A percentile compares a stretch with the other conserved stretches of the same genome.
Conservation (phyloP, 2,113 vertebrate species). For the Zapus hudsonius region DNA sequence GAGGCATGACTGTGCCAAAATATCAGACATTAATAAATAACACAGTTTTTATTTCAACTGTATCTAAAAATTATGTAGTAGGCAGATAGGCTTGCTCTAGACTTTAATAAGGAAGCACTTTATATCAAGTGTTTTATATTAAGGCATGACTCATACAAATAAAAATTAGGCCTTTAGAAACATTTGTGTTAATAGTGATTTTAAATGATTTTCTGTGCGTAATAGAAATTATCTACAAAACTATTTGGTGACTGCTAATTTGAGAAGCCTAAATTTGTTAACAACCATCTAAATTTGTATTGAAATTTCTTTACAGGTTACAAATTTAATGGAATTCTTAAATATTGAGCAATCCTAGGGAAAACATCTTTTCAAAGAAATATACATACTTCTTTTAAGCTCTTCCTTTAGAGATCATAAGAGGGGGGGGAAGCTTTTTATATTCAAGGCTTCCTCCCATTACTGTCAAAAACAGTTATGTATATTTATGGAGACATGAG, state of each 20-base stretch:
- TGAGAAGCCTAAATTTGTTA: conserved; percentile 32
- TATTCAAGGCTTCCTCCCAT: neutral
- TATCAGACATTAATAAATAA: conserved; percentile 5
- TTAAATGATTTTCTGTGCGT: conserved; percentile 39
- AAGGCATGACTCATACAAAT: conserved; percentile 44
- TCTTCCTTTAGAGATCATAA: conserved; percentile 49
- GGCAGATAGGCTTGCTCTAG: neutral
- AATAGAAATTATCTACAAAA: neutral
- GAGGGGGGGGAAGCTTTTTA: conserved; percentile 1
- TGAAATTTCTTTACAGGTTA: conserved; percentile 20
- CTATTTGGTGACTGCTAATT: neutral
- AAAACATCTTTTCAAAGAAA: neutral
- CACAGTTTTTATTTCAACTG: conserved; percentile 47
- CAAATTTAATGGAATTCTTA: conserved; percentile 8
- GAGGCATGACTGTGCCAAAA: neutral
- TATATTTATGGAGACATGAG: conserved; percentile 38
- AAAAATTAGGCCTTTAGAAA: conserved; percentile 47
- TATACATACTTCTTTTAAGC: conserved; percentile 21
- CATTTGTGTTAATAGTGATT: conserved; percentile 13
- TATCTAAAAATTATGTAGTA: neutral
- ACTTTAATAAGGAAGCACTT: conserved; percentile 55
- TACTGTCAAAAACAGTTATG: conserved; percentile 59
- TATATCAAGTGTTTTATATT: conserved; percentile 13
- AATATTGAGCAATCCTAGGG: conserved; percentile 22
- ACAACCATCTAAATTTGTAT: conserved; percentile 15